Percentiles rank a stretch among this genome's conserved stretches.
These are phyloP conservation scores for Tadarida brasiliensis DNA, from an alignment of 2,797 vertebrate species.

Conservation along the genomic window DNA sequence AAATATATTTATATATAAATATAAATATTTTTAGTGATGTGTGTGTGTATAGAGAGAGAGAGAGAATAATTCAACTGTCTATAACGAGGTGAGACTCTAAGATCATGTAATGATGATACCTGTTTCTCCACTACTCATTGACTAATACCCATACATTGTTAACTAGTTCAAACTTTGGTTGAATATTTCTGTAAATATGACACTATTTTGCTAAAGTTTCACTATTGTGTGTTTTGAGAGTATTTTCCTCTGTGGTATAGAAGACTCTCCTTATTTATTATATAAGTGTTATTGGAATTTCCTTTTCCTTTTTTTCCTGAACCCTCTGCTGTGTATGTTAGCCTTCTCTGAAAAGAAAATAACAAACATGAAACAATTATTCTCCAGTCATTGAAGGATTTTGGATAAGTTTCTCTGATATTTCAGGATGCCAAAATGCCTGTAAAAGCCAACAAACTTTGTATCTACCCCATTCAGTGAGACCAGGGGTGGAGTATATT, in stretches of 20 bases:
- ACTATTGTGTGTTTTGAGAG: not conserved
- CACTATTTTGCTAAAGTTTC: not conserved
- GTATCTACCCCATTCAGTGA: constrained; percentile 68
- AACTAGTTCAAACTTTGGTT: not conserved
- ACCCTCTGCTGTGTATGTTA: not conserved
- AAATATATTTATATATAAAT: no score
- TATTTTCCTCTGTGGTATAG: not conserved
- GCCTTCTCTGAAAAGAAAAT: not conserved
- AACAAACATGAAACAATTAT: not conserved
- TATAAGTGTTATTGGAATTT: not conserved
- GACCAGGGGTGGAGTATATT: constrained; percentile 60
- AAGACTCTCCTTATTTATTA: not conserved
- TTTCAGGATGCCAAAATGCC: constrained; percentile 11
- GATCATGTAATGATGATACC: not conserved
- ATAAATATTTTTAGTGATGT: not conserved
- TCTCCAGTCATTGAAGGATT: not conserved
- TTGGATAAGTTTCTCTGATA: constrained; percentile 37
- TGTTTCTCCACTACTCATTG: not conserved
- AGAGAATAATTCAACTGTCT: not conserved
- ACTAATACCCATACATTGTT: not conserved
- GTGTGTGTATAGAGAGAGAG: not conserved
- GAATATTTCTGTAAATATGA: not conserved
- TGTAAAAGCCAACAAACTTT: constrained; percentile 76
- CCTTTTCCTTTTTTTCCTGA: not conserved
- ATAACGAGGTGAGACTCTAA: not conserved